Percentiles rank a stretch among this genome's conserved stretches.
These are phyloP conservation scores for Aphelocoma californica DNA, from an alignment of 2,797 vertebrate genomes.

Conservation along the genomic window DNA sequence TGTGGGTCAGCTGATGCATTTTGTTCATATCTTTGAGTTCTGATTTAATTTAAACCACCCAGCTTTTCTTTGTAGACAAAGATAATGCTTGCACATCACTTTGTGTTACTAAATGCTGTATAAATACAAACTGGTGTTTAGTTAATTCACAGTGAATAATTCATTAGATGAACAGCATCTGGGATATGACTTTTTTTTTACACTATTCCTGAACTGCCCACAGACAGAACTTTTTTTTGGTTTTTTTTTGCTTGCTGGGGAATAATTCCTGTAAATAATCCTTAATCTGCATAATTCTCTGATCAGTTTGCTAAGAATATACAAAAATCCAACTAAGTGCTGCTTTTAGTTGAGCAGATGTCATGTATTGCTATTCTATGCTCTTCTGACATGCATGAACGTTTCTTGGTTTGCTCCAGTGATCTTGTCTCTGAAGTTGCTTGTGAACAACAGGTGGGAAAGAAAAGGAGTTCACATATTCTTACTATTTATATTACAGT, in stretches of 20 bases:
- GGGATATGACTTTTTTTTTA: not conserved
- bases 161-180: not conserved
- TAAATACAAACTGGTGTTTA: conserved; percentile 4
- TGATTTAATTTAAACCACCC: not conserved
- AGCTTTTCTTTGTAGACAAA: not conserved
- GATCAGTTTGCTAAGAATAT: not conserved
- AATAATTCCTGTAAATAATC: conserved; percentile 12
- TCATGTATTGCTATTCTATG: not conserved
- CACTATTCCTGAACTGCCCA: not conserved
- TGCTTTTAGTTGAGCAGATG: not conserved
- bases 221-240: not conserved
- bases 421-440: not conserved
- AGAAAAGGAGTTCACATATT: not conserved
- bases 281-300: not conserved
- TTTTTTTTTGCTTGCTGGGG: not conserved
- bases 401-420: not conserved
- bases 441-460: not conserved
- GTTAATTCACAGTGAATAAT: conserved; percentile 23
- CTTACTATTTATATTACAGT: not conserved
- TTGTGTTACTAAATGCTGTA: not conserved
- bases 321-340: not conserved
- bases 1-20: not conserved
- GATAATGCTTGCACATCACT: not conserved
- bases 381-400: not conserved
- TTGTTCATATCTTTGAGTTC: not conserved